Conservation (phyloP, 1,140 invertebrate genomes). For the Portunus trituberculatus region DNA sequence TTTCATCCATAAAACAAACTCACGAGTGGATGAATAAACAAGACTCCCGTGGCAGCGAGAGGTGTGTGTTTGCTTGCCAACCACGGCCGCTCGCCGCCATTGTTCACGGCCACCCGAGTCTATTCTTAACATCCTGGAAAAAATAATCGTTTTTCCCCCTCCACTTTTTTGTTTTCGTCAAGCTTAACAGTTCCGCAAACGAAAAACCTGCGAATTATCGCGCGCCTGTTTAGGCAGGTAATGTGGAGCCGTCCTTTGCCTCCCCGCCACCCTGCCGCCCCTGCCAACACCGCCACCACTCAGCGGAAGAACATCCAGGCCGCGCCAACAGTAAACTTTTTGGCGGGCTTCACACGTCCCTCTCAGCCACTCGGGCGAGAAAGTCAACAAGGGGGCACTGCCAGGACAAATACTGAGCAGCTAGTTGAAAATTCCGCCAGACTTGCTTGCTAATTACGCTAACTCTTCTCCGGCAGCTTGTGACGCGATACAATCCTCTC, state of each 20-base stretch:
- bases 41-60: conserved; percentile 49
- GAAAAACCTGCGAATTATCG: conserved; percentile 48
- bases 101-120: conserved; percentile 66
- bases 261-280: neutral
- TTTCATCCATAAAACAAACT: conserved; percentile 70
- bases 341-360: conserved; percentile 73
- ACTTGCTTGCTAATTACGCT: conserved; percentile 70
- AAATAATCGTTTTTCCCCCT: neutral
- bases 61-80: conserved; percentile 64
- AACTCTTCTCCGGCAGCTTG: conserved; percentile 64
- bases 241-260: neutral
- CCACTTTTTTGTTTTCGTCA: conserved; percentile 15
- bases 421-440: conserved; percentile 72
- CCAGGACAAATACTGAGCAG: conserved; percentile 75
- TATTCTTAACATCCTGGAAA: conserved; percentile 65
- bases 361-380: conserved; percentile 70
- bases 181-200: conserved; percentile 35
- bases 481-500: neutral
- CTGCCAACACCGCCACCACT: neutral
- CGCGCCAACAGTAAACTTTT: conserved; percentile 70
- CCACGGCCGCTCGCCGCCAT: conserved; percentile 66
- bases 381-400: conserved; percentile 73
- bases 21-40: conserved; percentile 68
- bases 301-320: conserved; percentile 7
- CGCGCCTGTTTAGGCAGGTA: neutral